Conservation (phyloP, 2,113 vertebrate genomes). For the Otolemur garnettii region DNA sequence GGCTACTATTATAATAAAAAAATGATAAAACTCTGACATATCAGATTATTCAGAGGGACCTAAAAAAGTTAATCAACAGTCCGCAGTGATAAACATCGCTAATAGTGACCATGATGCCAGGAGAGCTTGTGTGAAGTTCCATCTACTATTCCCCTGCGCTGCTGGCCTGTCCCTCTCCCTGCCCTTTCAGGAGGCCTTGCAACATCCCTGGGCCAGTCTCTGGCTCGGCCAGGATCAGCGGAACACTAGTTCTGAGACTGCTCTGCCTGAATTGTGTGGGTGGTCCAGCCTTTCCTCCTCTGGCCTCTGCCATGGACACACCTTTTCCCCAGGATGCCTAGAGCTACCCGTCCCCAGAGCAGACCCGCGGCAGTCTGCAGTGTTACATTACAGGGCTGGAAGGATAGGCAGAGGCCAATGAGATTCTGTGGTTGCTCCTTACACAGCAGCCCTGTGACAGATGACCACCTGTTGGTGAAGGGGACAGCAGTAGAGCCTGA, state of each 20-base stretch:
- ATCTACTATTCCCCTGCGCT: rapidly evolving
- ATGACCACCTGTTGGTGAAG: background rate
- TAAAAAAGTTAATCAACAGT: background rate
- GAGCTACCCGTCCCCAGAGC: background rate
- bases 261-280: background rate
- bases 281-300: background rate
- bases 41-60: too few relatives aligned
- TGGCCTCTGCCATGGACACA: background rate
- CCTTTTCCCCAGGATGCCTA: background rate
- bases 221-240: background rate
- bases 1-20: too few relatives aligned
- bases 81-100: background rate
- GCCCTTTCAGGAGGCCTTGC: background rate
- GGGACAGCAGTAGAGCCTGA: too few relatives aligned
- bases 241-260: background rate
- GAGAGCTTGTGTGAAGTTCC: background rate
- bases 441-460: background rate
- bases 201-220: background rate
- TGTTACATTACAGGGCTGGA: background rate
- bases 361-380: background rate
- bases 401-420: background rate
- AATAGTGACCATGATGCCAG: too few relatives aligned
- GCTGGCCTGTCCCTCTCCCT: background rate
- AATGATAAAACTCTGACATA: rapidly evolving
- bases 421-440: background rate